Evolutionary conservation across 2,797 vertebrate genomes (phyloP).

Genomic region (Phrynocephalus guinanensis): DNA sequence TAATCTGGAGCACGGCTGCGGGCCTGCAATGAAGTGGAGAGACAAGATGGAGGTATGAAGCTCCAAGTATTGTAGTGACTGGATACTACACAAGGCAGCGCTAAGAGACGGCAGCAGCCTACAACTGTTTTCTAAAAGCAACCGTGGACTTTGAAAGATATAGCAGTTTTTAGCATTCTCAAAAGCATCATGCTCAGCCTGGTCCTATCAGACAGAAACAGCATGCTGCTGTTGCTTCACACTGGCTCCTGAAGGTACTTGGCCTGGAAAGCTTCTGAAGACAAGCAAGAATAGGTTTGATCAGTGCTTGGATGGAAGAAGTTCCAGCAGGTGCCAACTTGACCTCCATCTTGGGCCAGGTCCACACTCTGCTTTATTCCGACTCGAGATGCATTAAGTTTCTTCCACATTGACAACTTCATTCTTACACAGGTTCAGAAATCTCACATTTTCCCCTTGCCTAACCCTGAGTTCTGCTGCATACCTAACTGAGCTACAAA

Average conservation of each 20-base stretch:
- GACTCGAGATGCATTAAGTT: background rate
- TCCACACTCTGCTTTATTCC: too few species aligned
- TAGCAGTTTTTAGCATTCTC: background rate
- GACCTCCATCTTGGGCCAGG: background rate
- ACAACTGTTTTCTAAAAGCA: background rate
- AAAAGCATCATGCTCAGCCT: background rate
- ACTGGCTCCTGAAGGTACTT: background rate
- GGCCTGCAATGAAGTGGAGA: slow-evolving; percentile 1
- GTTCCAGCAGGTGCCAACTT: background rate
- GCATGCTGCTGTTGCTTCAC: background rate
- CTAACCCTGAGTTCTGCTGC: too few species aligned
- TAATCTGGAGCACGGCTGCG: slow-evolving; percentile 11
- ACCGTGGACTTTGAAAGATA: background rate
- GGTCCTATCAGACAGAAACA: background rate
- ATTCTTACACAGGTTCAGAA: too few species aligned
- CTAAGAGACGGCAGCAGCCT: too few species aligned
- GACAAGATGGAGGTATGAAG: background rate
- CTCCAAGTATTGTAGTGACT: background rate
- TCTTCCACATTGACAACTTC: background rate
- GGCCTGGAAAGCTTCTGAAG: background rate
- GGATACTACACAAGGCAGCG: background rate
- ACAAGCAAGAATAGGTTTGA: background rate
- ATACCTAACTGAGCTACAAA: too few species aligned
- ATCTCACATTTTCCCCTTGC: too few species aligned
- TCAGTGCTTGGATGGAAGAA: background rate